phyloP scores from a whole-genome alignment of 2,888 invertebrate genomes.

The Salticus scenicus region DNA sequence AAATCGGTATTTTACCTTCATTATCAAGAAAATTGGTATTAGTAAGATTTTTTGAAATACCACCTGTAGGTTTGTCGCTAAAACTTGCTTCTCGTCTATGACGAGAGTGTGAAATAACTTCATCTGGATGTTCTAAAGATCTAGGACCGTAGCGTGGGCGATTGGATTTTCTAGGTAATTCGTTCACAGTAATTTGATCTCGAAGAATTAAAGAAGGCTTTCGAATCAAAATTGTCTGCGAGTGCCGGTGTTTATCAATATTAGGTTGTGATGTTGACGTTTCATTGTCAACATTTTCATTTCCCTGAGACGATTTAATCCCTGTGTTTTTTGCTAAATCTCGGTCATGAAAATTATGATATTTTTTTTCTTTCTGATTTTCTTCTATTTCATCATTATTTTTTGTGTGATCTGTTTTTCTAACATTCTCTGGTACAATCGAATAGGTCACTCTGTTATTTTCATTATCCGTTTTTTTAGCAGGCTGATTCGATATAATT shows the following conservation, averaged over 20 bases:
- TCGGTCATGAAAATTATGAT: background rate
- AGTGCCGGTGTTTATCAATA: conserved; percentile 11
- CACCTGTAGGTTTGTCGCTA: no score
- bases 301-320: background rate
- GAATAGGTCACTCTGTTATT: background rate
- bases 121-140: conserved; percentile 14
- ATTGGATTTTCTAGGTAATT: conserved; percentile 12
- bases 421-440: background rate
- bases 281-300: conserved; percentile 37
- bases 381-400: background rate
- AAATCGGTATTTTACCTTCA: background rate
- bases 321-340: background rate
- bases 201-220: conserved; percentile 42
- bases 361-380: background rate
- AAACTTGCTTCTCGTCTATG: conserved; percentile 12
- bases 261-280: conserved; percentile 34
- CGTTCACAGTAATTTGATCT: conserved; percentile 55
- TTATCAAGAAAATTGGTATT: background rate
- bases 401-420: background rate
- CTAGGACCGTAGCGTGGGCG: conserved; percentile 45
- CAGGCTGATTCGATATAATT: background rate
- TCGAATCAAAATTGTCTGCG: conserved; percentile 23
- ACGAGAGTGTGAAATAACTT: background rate
- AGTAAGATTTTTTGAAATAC: background rate
- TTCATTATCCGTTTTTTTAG: background rate